Evolutionary conservation across 2,797 vertebrate genomes (phyloP).

Genomic region (Acestrorhynchus altus): DNA sequence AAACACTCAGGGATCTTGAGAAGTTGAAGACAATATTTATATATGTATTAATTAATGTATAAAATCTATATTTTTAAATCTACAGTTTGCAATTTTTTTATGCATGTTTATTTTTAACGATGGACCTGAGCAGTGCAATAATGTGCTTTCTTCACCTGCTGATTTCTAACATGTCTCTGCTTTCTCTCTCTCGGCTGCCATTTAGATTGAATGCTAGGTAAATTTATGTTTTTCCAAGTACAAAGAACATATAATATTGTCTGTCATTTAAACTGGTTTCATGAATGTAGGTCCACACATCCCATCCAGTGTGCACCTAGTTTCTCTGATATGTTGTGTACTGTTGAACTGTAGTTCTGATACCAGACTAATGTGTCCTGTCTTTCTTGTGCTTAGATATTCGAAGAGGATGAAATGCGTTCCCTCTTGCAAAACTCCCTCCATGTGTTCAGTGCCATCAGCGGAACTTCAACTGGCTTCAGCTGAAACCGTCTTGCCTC

Average conservation of each 20-base stretch:
- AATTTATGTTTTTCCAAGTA: conserved; percentile 37
- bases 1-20: no score
- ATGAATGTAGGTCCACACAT: neutral
- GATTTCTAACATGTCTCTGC: conserved; percentile 47
- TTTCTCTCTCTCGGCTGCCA: conserved; percentile 50
- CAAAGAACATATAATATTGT: conserved; percentile 23
- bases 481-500: conserved; percentile 65
- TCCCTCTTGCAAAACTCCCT: conserved; percentile 90
- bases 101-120: neutral
- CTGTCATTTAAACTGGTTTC: conserved; percentile 21
- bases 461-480: conserved; percentile 85
- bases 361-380: conserved; percentile 26
- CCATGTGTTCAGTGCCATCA: conserved; percentile 94
- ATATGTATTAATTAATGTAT: neutral
- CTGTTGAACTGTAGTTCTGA: neutral
- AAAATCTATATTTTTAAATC: neutral
- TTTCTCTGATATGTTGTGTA: neutral
- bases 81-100: conserved; percentile 40
- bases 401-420: conserved; percentile 89
- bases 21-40: no score
- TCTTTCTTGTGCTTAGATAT: conserved; percentile 79
- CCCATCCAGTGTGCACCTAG: neutral
- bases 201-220: conserved; percentile 62
- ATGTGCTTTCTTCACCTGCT: neutral
- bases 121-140: neutral